A percentile compares a stretch with the other conserved stretches of the same genome.
Evolutionary conservation across 2,797 vertebrate genomes (phyloP).

Genomic region (Pipistrellus pipistrellus): DNA sequence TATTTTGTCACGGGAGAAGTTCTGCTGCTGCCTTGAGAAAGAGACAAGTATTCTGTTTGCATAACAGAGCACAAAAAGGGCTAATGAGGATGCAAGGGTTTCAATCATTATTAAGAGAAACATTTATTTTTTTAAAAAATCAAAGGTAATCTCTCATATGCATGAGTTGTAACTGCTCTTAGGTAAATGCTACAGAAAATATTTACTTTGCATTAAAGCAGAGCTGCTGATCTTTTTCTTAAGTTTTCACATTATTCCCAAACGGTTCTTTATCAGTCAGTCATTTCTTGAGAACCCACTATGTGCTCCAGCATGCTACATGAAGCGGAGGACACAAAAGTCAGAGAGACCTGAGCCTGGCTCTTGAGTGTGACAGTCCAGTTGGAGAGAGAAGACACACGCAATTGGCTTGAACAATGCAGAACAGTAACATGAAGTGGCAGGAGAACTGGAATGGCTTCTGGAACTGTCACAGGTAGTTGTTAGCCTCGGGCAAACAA

Average conservation of each 20-base stretch:
- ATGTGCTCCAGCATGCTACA: neutral
- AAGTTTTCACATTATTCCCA: slow-evolving; percentile 1
- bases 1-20: slow-evolving; percentile 42
- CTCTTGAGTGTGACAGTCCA: neutral
- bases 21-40: slow-evolving; percentile 43
- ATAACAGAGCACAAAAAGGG: slow-evolving; percentile 75
- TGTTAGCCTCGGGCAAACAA: neutral
- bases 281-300: neutral
- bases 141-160: slow-evolving; percentile 56
- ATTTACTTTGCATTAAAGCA: slow-evolving; percentile 23
- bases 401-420: neutral
- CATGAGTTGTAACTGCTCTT: slow-evolving; percentile 5
- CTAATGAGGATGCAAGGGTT: slow-evolving; percentile 65
- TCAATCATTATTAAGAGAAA: slow-evolving; percentile 67
- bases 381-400: neutral
- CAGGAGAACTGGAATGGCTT: neutral
- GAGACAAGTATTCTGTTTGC: slow-evolving; percentile 67
- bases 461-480: neutral
- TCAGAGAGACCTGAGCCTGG: neutral
- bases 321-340: neutral
- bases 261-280: neutral
- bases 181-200: slow-evolving; percentile 64
- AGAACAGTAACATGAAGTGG: neutral
- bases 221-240: neutral
- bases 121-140: slow-evolving; percentile 47